A percentile compares a stretch with the other conserved stretches of the same genome.
These are phyloP conservation scores for Eupsittula cactorum DNA, from an alignment of 2,113 vertebrate species.

Conservation along the genomic window DNA sequence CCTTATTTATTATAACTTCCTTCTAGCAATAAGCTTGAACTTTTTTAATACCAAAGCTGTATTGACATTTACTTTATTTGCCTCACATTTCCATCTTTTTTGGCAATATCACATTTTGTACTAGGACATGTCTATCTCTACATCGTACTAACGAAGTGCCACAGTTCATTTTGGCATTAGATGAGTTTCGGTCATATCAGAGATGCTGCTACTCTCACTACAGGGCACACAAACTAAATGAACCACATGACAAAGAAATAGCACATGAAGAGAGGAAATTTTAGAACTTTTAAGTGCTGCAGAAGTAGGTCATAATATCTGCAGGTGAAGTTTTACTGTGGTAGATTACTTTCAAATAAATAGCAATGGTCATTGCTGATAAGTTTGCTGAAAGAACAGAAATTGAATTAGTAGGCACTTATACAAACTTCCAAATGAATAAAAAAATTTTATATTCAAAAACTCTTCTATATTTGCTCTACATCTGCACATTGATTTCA, in stretches of 20 bases:
- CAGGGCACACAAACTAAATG: too few relatives aligned
- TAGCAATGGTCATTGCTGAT: background rate
- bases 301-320: background rate
- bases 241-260: fast-evolving
- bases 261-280: background rate
- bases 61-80: background rate
- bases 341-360: background rate
- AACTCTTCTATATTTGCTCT: background rate
- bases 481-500: background rate
- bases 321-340: background rate
- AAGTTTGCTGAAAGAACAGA: background rate
- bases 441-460: background rate
- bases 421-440: background rate
- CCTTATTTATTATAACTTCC: background rate
- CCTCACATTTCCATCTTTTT: background rate
- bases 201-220: background rate
- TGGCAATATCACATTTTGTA: background rate
- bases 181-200: background rate
- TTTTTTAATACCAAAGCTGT: background rate
- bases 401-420: background rate
- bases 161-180: background rate
- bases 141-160: background rate
- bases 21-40: background rate
- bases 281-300: background rate
- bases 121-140: too few relatives aligned